Evolutionary conservation across 2,113 vertebrate genomes (phyloP), one percentile per base, ranked within the genome.

Genomic region (Columbina picui): DNA sequence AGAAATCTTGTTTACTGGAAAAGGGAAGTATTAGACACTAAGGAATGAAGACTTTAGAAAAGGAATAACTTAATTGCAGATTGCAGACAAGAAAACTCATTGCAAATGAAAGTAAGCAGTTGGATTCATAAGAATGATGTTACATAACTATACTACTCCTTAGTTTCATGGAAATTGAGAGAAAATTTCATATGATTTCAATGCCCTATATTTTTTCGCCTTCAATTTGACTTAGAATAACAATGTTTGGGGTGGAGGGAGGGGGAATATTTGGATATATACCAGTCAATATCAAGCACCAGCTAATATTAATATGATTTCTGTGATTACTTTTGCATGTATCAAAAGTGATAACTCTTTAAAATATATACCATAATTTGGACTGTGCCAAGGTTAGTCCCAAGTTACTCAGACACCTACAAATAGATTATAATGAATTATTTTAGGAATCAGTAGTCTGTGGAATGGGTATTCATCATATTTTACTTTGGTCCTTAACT

Each of bases 201-300:
- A 23, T 47, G 17, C 2, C 29, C 73, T 53, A 45, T 9, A 10
- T 2, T 50, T n/a, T 71, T 90, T 38, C 3, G 3, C 4, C 45
- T 49, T 16, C 17, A 82, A n/a, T 56, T 78, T 70, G 61, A 38
- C 3, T 61, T 52, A 56, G 6, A 45, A 10, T 61, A 74, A 34
- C 5, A 20, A 8, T 2, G 0, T 8, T 20, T 80, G 15, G 5
- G 2, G 1, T n/a, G 3, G 6, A 49, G 7, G 3, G 16, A 73
- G 5, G 6, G 14, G 4, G 7, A 41, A 68, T 55, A 55, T n/a
- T 4, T 61, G 16, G 11, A 78, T n/a, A n/a, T n/a, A n/a, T n/a
- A n/a, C n/a, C n/a, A n/a, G 7, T 59, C 34, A 76, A 26, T 7
- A 74, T 36, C 56, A 69, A 67, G 10, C 14, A 69, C 11, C 25